Conservation (phyloP, 1,140 invertebrate genomes). For the Sinella curviseta region DNA sequence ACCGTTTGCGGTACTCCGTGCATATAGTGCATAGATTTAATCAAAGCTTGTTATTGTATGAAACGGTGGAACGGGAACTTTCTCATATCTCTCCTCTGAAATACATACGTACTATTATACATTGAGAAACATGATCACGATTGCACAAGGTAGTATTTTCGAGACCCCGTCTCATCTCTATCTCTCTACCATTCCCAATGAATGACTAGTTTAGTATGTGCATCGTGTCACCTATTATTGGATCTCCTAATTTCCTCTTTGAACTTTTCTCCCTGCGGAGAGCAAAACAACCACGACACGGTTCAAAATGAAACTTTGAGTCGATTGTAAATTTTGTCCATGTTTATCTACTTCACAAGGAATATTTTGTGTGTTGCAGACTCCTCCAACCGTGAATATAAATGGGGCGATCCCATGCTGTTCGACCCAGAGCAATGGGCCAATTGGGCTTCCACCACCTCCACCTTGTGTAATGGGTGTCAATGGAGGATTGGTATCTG, state of each 20-base stretch:
- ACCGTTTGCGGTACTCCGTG: too few species aligned
- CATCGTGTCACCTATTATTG: background rate
- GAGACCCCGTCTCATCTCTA: background rate
- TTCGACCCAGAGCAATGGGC: background rate
- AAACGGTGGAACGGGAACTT: too few species aligned
- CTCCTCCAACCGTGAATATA: slow-evolving; percentile 6
- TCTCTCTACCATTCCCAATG: too few species aligned
- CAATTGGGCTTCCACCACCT: slow-evolving; percentile 12
- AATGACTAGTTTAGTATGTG: background rate
- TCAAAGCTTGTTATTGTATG: too few species aligned
- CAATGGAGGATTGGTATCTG: slow-evolving; percentile 12
- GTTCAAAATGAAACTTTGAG: background rate
- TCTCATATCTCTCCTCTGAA: too few species aligned
- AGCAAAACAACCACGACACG: background rate
- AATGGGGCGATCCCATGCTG: slow-evolving; percentile 4
- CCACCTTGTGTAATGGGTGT: slow-evolving; percentile 20
- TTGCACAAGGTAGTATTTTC: background rate
- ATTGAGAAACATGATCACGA: background rate
- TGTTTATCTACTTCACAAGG: background rate
- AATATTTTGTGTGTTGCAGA: background rate
- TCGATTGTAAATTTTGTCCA: background rate
- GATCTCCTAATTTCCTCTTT: background rate
- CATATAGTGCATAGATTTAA: too few species aligned
- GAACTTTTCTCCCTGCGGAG: background rate
- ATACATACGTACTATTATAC: too few species aligned